Percentiles rank a stretch among this genome's conserved stretches.
phyloP scores from a whole-genome alignment of 1,140 invertebrate genomes.

The Saccostrea cuccullata region DNA sequence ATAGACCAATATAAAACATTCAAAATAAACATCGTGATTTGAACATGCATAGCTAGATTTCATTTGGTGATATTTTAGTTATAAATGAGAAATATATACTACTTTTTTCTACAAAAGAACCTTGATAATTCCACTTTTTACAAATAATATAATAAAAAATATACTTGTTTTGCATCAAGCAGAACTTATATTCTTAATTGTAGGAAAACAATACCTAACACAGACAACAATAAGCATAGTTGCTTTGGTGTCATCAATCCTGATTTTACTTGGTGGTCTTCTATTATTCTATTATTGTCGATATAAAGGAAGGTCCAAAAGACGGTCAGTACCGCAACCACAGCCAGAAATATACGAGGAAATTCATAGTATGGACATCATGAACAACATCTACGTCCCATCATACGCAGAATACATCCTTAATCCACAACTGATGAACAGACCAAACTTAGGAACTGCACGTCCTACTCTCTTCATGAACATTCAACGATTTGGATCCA shows the following conservation, averaged over 20 bases:
- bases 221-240: neutral
- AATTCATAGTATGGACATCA: neutral
- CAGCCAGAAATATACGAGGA: neutral
- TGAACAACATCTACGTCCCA: neutral
- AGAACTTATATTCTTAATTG: too few species aligned
- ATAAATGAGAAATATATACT: too few species aligned
- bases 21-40: too few species aligned
- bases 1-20: too few species aligned
- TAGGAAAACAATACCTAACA: neutral
- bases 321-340: neutral
- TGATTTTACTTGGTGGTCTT: neutral
- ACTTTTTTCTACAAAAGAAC: neutral
- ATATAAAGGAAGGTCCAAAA: neutral
- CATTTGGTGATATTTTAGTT: too few species aligned
- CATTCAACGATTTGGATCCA: neutral
- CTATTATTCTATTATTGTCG: neutral
- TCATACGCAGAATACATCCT: neutral
- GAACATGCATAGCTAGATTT: too few species aligned
- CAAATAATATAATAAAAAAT: too few species aligned
- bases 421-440: neutral
- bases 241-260: neutral
- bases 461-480: neutral
- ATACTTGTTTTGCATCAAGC: too few species aligned
- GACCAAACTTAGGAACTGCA: neutral
- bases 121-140: too few species aligned